Evolutionary conservation across 1,140 invertebrate species (phyloP), one percentile per base, ranked within the genome.

Genomic region (Lycorma delicatula): DNA sequence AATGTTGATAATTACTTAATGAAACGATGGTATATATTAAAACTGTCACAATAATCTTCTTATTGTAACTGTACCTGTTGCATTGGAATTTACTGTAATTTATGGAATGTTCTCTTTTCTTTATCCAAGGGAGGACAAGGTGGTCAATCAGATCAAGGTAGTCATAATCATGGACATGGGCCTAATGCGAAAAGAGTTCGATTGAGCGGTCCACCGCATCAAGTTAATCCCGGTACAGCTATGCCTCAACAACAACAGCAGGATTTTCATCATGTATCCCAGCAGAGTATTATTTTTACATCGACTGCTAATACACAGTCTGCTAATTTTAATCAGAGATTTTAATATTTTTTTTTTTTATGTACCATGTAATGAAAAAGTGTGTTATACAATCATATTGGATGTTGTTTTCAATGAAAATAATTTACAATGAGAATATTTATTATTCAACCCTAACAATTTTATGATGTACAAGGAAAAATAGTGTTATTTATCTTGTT

Each of bases 161-260:
- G 65, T 52, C 64, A 68, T 50, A 66, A 68, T 52, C 77, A 79
- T 47, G 75, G 74, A 34, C 75, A 80, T 49, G 76, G 70, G 13
- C 78, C 76, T 28, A 79, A 75, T 59, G 79, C 81, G 0, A 84
- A 84, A 67, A 67, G 82, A 56, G 79, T 82, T 60, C 71, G 82
- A 50, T 72, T 84, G 69, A 66, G 66, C 28, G 63, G 60, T 16
- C 70, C 72, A 9, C 68, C 69, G 7, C 69, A 58, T 66, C 68
- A 36, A 68, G 70, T 20, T 68, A 72, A 49, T 65, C 72, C 29
- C 62, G 66, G 23, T 67, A 67, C 52, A 66, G 70, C 46, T 65
- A 70, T 34, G 66, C 64, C 63, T 26, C 58, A 68, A 38, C 60
- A 66, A 34, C 66, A 67, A 36, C 64, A 66, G 23, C 65, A 63